phyloP scores from a whole-genome alignment of 2,888 invertebrate species.

The Andrena trimmerana region DNA sequence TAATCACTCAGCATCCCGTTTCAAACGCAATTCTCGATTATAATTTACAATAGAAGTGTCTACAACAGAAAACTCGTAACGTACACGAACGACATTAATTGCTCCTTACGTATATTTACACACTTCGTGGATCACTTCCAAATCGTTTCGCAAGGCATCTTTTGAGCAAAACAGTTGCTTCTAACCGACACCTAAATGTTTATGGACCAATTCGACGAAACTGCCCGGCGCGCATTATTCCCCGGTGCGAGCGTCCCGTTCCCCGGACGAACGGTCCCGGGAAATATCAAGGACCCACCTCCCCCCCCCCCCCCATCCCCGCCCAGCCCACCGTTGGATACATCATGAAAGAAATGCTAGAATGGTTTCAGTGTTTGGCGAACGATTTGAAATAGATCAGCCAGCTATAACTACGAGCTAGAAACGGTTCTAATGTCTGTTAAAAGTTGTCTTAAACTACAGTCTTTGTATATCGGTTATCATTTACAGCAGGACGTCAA shows the following conservation, averaged over 20 bases:
- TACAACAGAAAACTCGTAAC: constrained; percentile 68
- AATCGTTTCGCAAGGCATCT: constrained; percentile 80
- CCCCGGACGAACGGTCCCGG: not conserved
- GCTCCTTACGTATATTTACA: constrained; percentile 78
- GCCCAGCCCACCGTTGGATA: not conserved
- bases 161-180: constrained; percentile 80
- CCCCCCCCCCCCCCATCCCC: too few species aligned
- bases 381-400: constrained; percentile 68
- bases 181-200: constrained; percentile 45
- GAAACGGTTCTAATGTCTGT: constrained; percentile 80
- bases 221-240: not conserved
- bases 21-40: constrained; percentile 56
- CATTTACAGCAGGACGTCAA: constrained; percentile 67
- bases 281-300: constrained; percentile 21
- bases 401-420: constrained; percentile 66
- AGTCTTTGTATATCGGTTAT: constrained; percentile 80
- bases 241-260: not conserved
- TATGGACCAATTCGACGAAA: constrained; percentile 19
- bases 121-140: constrained; percentile 69
- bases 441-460: constrained; percentile 83
- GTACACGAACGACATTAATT: constrained; percentile 68
- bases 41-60: constrained; percentile 67
- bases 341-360: not conserved
- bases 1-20: constrained; percentile 36
- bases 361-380: constrained; percentile 16